Evolutionary conservation across 2,113 vertebrate species (phyloP).

Genomic region (Willisornis vidua): DNA sequence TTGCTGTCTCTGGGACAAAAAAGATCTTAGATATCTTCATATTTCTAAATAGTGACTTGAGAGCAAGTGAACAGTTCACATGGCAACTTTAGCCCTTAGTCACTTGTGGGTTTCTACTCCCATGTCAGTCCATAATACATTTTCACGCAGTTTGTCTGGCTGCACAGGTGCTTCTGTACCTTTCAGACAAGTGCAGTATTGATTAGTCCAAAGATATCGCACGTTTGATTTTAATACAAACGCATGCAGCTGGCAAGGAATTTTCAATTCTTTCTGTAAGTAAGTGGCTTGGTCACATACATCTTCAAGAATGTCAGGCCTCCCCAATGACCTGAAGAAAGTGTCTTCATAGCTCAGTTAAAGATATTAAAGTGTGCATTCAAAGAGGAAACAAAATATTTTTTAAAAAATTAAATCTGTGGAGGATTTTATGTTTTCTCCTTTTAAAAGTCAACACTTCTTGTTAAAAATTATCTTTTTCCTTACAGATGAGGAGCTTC

Average conservation of each 20-base stretch:
- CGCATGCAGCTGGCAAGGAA: neutral
- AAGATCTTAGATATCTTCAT: neutral
- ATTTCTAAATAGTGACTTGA: neutral
- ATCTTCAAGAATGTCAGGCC: neutral
- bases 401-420: neutral
- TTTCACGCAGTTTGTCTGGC: neutral
- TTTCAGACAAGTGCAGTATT: neutral
- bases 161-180: neutral
- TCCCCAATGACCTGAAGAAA: neutral
- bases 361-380: neutral
- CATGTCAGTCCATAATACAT: neutral
- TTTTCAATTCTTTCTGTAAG: neutral
- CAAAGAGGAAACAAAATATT: neutral
- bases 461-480: neutral
- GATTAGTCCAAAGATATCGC: neutral
- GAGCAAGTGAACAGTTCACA: neutral
- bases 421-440: neutral
- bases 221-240: neutral
- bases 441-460: neutral
- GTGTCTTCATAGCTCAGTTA: neutral
- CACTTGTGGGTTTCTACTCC: neutral
- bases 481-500: neutral
- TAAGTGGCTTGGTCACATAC: neutral
- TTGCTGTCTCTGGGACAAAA: neutral
- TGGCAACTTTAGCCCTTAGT: neutral